Evolutionary conservation across 2,113 vertebrate genomes (phyloP).

Genomic region (Cyrtonyx montezumae): DNA sequence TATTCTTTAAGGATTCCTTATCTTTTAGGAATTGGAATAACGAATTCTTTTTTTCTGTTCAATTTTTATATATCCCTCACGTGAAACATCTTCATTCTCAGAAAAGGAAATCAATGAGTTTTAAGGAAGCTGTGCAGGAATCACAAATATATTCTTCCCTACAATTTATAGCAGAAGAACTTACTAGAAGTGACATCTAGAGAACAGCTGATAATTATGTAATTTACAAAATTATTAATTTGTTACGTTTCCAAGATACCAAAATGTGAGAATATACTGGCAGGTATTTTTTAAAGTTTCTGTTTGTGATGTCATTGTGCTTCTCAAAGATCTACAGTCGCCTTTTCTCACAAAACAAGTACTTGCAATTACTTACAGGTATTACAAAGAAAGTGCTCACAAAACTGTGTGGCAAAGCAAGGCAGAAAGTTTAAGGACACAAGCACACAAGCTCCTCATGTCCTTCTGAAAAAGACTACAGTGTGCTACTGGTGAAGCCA

Average conservation of each 20-base stretch:
- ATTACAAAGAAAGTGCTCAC: not conserved
- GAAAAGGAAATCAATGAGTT: not conserved
- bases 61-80: not conserved
- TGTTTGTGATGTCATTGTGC: not conserved
- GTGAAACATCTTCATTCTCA: not conserved
- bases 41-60: not conserved
- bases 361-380: not conserved
- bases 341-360: not conserved
- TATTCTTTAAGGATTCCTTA: not conserved
- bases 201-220: not conserved
- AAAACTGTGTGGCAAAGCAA: not conserved
- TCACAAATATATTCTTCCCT: not conserved
- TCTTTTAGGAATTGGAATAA: not conserved
- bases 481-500: not conserved
- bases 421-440: not conserved
- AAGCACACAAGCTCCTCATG: not conserved
- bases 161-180: not conserved
- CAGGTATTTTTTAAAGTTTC: not conserved
- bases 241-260: not conserved
- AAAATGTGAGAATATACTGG: not conserved
- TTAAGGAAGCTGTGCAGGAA: not conserved
- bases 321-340: not conserved
- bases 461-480: not conserved
- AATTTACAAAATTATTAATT: not conserved
- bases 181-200: not conserved